Conservation (phyloP, 2,797 vertebrate genomes). For the Sebastes hubbsi region DNA sequence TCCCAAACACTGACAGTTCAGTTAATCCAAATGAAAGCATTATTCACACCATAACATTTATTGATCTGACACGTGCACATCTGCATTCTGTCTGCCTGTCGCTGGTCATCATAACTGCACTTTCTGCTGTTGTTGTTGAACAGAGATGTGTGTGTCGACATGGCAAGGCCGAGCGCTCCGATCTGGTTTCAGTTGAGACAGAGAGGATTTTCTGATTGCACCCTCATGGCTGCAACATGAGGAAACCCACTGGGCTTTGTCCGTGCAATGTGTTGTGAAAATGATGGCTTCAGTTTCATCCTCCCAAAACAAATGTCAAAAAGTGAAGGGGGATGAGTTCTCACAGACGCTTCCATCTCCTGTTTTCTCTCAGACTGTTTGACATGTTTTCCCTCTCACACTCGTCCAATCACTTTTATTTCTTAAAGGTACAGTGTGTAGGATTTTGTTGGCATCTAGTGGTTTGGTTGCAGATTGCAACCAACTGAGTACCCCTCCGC, state of each 20-base stretch:
- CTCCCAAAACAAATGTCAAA: slow-evolving; percentile 50
- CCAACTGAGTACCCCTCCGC: too few relatives aligned
- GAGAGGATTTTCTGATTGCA: slow-evolving; percentile 48
- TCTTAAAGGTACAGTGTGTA: neutral
- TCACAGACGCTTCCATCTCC: slow-evolving; percentile 17
- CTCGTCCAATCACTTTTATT: neutral
- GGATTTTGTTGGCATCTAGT: too few relatives aligned
- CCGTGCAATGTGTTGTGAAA: slow-evolving; percentile 13
- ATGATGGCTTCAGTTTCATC: slow-evolving; percentile 38
- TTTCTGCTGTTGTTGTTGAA: slow-evolving; percentile 15
- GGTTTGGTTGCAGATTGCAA: too few relatives aligned
- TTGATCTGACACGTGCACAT: slow-evolving; percentile 61
- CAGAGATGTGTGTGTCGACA: slow-evolving; percentile 4
- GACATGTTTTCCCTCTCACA: neutral
- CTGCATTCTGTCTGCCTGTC: slow-evolving; percentile 50
- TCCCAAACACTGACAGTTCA: slow-evolving; percentile 40
- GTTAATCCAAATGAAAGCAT: slow-evolving; percentile 48
- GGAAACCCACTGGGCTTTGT: slow-evolving; percentile 19
- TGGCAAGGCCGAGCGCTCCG: neutral
- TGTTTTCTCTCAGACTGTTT: neutral
- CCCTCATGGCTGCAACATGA: slow-evolving; percentile 36
- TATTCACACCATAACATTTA: slow-evolving; percentile 44
- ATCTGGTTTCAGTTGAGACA: slow-evolving; percentile 30
- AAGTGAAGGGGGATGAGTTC: slow-evolving; percentile 33
- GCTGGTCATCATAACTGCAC: slow-evolving; percentile 25